phyloP scores from a whole-genome alignment of 2,888 invertebrate genomes.

The Bellardia pandia region DNA sequence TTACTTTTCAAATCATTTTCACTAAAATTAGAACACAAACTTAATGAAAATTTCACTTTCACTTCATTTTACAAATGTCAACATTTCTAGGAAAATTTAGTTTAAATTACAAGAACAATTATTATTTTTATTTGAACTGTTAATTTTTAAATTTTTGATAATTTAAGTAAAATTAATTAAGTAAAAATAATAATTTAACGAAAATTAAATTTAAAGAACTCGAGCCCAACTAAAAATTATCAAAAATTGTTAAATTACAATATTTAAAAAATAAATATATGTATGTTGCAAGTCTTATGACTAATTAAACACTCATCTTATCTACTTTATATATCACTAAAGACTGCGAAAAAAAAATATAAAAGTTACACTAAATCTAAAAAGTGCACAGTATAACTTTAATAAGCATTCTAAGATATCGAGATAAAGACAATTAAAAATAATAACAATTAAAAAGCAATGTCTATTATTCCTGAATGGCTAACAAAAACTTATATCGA shows the following conservation, averaged over 20 bases:
- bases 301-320: background rate
- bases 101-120: background rate
- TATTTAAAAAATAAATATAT: background rate
- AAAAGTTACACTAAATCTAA: slow-evolving; percentile 15
- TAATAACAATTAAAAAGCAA: slow-evolving; percentile 40
- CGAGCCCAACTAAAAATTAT: no score
- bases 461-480: slow-evolving; percentile 79
- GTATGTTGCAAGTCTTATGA: background rate
- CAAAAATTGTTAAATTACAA: background rate
- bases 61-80: no score
- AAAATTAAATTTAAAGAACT: no score
- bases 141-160: no score
- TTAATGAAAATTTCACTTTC: no score
- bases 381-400: slow-evolving; percentile 32
- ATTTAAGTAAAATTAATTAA: no score
- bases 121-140: no score
- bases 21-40: no score
- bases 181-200: no score
- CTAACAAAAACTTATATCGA: slow-evolving; percentile 79
- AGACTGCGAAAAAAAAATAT: slow-evolving; percentile 1
- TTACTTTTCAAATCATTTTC: no score
- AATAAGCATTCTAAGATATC: background rate
- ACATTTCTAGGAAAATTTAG: background rate
- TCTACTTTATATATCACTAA: background rate
- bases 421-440: background rate